Base-by-base conservation (phyloP, 2,888 invertebrate genomes). In the Aspidiotus rigidus region DNA sequence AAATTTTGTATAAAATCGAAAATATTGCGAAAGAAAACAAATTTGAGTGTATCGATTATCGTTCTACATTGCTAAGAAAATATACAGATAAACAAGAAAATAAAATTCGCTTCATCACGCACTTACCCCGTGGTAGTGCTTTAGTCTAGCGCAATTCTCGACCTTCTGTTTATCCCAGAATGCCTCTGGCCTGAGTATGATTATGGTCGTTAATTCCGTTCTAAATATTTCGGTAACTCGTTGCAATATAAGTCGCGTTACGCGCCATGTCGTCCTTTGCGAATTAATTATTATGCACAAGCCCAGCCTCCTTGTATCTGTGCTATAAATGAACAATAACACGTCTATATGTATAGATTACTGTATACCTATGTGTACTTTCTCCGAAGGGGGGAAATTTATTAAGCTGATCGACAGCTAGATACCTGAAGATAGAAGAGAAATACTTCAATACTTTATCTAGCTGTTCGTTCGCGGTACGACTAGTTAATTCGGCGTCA, bases 151-250 rank as follows among this genome's bases (percentile, higher is more conserved):
- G 77, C 86, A 87, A 74, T 84, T 84, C 76, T 87, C 86, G 60
- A 88, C 85, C 41, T 82, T 77, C 75, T 87, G 85, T 76, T 88
- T 87, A 75, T 88, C 88, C 83, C 88, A 85, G 79, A 88, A 87
- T 61, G 86, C 86, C 75, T 89, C 88, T 39, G 87, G 85, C 74
- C 86, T 82, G 72, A 90, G 79, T 71, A 89, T 86, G 74, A 88
- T 81, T 67, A 81, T 76, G 60, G 77, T 76, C 15, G 77, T 76
- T 44, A 79, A 73, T 72, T 80, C 80, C 70, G 79, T 78, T 72
- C 81, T 82, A 69, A 83, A 79, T 42, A 81, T 77, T 63, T 79
- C 77, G 70, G 80, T 81, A 60, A 85, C 82, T 74, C 83, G 81
- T 53, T 84, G 81, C 69, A 85, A 83, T 75, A 83, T 83, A 40